Percentiles rank a stretch among this genome's conserved stretches.
Conservation (phyloP, 2,888 invertebrate genomes). For the Vanessa cardui region DNA sequence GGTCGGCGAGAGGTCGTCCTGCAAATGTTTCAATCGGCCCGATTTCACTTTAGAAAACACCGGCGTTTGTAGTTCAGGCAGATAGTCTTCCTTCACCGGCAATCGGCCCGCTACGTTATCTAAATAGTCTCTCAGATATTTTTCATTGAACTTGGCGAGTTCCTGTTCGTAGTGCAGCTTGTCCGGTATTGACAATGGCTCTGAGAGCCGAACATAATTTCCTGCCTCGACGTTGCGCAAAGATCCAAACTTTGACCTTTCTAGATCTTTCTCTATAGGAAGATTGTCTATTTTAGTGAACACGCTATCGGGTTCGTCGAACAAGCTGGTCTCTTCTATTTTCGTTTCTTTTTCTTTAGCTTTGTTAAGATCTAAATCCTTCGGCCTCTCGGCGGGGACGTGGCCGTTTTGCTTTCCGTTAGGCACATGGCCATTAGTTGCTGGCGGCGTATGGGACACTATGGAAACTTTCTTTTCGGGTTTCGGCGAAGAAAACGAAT, state of each 20-base stretch:
- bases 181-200: constrained; percentile 68
- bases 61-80: constrained; percentile 77
- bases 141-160: constrained; percentile 74
- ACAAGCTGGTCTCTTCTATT: constrained; percentile 54
- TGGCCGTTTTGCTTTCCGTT: constrained; percentile 56
- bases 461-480: constrained; percentile 66
- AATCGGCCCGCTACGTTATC: constrained; percentile 67
- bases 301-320: constrained; percentile 58
- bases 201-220: constrained; percentile 69
- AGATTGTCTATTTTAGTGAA: constrained; percentile 59
- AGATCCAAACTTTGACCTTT: constrained; percentile 76
- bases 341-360: constrained; percentile 50
- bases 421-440: constrained; percentile 42
- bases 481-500: constrained; percentile 57
- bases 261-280: constrained; percentile 60
- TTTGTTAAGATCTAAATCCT: constrained; percentile 59
- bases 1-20: constrained; percentile 68
- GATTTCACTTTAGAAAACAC: constrained; percentile 75
- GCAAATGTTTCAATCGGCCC: constrained; percentile 63
- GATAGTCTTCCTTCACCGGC: constrained; percentile 69
- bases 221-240: constrained; percentile 69
- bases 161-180: constrained; percentile 72
- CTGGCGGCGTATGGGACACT: constrained; percentile 48
- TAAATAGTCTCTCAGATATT: constrained; percentile 69
- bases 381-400: constrained; percentile 62